Percentiles rank a stretch among this genome's conserved stretches.
phyloP scores from a whole-genome alignment of 37 sponge, comb jelly and placozoan species.

The Theonella swinhoei region DNA sequence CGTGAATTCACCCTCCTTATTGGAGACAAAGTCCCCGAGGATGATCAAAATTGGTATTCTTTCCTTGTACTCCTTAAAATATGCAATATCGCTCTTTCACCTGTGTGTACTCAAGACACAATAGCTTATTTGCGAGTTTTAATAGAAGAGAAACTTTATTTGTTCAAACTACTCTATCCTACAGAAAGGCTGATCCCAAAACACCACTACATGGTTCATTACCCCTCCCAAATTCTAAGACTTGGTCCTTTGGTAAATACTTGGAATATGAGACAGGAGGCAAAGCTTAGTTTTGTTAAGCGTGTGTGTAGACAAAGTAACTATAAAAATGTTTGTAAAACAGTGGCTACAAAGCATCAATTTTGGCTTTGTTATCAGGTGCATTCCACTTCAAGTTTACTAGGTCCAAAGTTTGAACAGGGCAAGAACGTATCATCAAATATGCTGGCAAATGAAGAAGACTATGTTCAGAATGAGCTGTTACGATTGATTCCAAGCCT shows the following conservation, averaged over 20 bases:
- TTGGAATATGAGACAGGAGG: slow-evolving; percentile 49
- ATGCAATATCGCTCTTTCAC: slow-evolving; percentile 25
- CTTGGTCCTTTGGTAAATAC: slow-evolving; percentile 38
- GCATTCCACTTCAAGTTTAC: not conserved
- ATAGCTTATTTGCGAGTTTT: slow-evolving; percentile 30
- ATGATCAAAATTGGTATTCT: slow-evolving; percentile 43
- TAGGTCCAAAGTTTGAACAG: slow-evolving; percentile 16
- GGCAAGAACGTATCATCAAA: not conserved
- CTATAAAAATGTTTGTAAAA: slow-evolving; percentile 37
- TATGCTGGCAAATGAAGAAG: slow-evolving; percentile 1
- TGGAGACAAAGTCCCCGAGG: slow-evolving; percentile 41
- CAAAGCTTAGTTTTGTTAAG: slow-evolving; percentile 45
- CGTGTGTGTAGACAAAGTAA: slow-evolving; percentile 28
- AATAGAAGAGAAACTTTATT: slow-evolving; percentile 38
- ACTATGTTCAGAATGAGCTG: not conserved
- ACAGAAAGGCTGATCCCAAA: slow-evolving; percentile 16
- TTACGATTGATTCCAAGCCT: slow-evolving; percentile 2
- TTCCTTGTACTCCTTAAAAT: slow-evolving; percentile 41
- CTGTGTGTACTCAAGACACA: slow-evolving; percentile 25
- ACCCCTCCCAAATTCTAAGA: slow-evolving; percentile 36
- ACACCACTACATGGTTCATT: slow-evolving; percentile 47
- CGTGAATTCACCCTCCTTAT: slow-evolving; percentile 13
- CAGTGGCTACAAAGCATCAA: slow-evolving; percentile 41
- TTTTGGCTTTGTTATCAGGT: slow-evolving; percentile 39
- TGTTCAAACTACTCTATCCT: slow-evolving; percentile 40